Evolutionary conservation across 2,888 invertebrate genomes (phyloP).

Genomic region (Heliconius ethilla): DNA sequence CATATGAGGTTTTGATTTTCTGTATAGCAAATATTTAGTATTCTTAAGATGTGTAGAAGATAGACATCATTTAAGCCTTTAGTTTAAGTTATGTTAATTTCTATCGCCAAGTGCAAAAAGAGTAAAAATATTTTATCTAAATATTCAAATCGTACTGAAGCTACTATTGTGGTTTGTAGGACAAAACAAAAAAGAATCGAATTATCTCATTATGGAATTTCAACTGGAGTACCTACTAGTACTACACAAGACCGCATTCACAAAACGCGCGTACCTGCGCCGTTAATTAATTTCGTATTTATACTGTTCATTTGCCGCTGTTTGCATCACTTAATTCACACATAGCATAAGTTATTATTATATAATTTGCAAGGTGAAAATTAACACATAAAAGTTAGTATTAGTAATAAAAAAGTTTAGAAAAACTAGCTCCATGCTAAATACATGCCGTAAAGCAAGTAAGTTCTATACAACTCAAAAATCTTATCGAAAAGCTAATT

Average conservation of each 20-base stretch:
- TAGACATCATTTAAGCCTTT: too few species aligned
- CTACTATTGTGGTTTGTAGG: background rate
- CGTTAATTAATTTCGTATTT: slow-evolving; percentile 10
- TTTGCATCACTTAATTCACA: background rate
- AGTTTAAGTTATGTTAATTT: background rate
- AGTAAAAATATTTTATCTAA: background rate
- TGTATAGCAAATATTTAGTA: too few species aligned
- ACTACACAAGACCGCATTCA: slow-evolving; percentile 1
- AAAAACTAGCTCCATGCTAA: background rate
- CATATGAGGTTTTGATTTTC: too few species aligned
- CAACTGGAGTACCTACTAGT: background rate
- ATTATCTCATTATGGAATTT: background rate
- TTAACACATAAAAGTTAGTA: background rate
- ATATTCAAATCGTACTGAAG: background rate
- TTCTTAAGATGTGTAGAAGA: too few species aligned
- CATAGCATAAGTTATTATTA: background rate
- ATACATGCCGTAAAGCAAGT: background rate
- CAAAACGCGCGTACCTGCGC: background rate
- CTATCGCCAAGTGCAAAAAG: background rate
- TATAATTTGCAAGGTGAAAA: background rate
- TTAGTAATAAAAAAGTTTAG: background rate
- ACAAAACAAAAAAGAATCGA: background rate
- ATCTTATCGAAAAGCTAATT: too few species aligned
- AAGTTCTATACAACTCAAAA: background rate
- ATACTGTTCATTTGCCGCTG: too few species aligned